Evolutionary conservation across 2,113 vertebrate genomes (phyloP).

Genomic region (Silurus glanis): DNA sequence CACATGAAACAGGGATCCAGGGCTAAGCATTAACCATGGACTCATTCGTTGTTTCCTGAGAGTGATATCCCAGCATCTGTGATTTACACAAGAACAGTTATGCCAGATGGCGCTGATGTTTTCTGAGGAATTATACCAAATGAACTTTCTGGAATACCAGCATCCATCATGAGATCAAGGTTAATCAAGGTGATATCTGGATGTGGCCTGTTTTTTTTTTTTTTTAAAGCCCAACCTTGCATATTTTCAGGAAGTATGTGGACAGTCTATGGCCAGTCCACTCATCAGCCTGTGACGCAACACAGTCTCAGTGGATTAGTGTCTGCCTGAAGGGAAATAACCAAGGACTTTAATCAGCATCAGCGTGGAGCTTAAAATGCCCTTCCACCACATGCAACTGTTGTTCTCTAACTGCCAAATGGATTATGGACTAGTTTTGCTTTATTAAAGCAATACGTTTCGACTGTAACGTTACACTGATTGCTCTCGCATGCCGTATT

Average conservation of each 20-base stretch:
- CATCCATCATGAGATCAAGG: background rate
- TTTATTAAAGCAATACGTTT: background rate
- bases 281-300: slow-evolving; percentile 10
- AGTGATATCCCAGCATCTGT: background rate
- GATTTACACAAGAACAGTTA: background rate
- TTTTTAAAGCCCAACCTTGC: background rate
- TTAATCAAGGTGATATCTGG: background rate
- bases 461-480: slow-evolving; percentile 7
- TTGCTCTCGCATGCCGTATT: slow-evolving; percentile 1
- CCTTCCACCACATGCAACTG: slow-evolving; percentile 2
- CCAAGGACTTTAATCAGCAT: slow-evolving; percentile 29
- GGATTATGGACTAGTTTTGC: slow-evolving; percentile 42
- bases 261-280: slow-evolving; percentile 15
- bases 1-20: background rate
- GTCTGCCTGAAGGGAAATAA: slow-evolving; percentile 6
- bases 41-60: background rate
- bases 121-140: slow-evolving; percentile 1
- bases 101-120: background rate
- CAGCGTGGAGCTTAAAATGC: slow-evolving; percentile 24
- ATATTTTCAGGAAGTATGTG: slow-evolving; percentile 7
- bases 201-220: background rate
- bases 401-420: slow-evolving; percentile 11
- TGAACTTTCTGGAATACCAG: slow-evolving; percentile 17
- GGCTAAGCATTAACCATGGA: slow-evolving; percentile 20
- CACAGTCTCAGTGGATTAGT: slow-evolving; percentile 7